Evolutionary conservation across 2,113 vertebrate species (phyloP).

Genomic region (Xiphias gladius): DNA sequence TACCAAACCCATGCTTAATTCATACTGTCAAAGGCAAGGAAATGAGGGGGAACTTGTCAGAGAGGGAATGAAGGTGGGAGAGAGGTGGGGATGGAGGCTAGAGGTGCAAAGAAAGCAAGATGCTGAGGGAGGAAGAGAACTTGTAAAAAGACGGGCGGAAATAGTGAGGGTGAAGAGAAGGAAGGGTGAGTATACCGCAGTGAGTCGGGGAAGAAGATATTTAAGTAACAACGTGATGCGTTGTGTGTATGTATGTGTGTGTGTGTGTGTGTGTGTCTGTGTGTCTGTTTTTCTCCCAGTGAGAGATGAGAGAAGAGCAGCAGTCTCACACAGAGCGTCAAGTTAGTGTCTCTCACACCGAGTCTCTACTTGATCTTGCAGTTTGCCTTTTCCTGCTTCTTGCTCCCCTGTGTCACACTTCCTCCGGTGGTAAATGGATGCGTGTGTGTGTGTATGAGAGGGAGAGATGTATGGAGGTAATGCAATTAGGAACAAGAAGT

Average conservation of each 20-base stretch:
- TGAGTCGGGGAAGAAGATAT: constrained; percentile 36
- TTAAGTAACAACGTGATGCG: constrained; percentile 35
- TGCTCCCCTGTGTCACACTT: constrained; percentile 52
- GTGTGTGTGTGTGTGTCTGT: not conserved
- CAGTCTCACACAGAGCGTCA: constrained; percentile 36
- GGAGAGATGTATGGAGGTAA: constrained; percentile 25
- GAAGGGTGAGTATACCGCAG: constrained; percentile 59
- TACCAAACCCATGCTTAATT: not conserved
- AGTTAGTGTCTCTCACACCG: constrained; percentile 28
- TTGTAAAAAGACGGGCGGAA: constrained; percentile 44
- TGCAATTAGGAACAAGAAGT: constrained; percentile 43
- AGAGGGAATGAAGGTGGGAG: not conserved
- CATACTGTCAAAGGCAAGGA: constrained; percentile 7
- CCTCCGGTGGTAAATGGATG: constrained; percentile 15
- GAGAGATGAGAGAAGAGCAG: constrained; percentile 49
- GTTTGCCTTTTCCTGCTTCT: constrained; percentile 70
- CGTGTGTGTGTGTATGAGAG: not conserved
- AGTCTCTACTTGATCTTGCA: constrained; percentile 46
- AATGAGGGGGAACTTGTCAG: not conserved
- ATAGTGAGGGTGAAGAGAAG: constrained; percentile 35
- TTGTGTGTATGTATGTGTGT: constrained; percentile 6
- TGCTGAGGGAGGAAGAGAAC: constrained; percentile 44
- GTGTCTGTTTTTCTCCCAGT: constrained; percentile 3
- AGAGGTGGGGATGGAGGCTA: not conserved
- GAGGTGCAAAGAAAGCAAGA: constrained; percentile 55